Conservation (phyloP, 2,888 invertebrate species). For the Druceiella hillmani region DNA sequence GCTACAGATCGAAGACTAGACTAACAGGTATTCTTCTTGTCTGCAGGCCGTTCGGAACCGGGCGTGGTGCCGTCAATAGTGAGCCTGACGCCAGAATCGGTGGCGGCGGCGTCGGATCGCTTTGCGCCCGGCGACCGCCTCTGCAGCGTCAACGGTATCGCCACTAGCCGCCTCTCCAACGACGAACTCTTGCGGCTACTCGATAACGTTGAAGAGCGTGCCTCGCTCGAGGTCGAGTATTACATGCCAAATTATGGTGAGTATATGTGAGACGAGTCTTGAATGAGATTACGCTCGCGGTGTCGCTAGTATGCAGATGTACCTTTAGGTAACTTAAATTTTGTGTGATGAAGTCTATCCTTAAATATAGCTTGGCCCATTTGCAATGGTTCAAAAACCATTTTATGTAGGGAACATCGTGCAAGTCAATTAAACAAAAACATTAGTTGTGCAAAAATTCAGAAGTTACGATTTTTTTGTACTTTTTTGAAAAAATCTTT, state of each 20-base stretch:
- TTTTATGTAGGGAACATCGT: no score
- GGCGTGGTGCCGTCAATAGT: slow-evolving; percentile 62
- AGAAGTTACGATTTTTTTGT: no score
- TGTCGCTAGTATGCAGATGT: slow-evolving; percentile 1
- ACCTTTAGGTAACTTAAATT: not conserved
- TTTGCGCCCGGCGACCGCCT: slow-evolving; percentile 75
- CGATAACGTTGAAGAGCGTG: slow-evolving; percentile 67
- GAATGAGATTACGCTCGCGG: not conserved
- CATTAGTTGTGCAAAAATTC: no score
- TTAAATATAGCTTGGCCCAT: no score
- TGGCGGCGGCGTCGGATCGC: slow-evolving; percentile 69
- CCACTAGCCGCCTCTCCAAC: slow-evolving; percentile 67
- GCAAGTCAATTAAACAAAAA: no score
- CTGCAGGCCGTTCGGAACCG: slow-evolving; percentile 62
- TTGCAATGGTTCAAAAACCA: no score
- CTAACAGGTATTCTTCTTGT: no score
- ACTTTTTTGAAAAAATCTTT: no score
- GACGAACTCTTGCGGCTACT: slow-evolving; percentile 71
- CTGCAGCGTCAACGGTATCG: slow-evolving; percentile 76
- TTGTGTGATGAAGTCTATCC: no score
- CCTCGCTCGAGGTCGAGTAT: slow-evolving; percentile 79
- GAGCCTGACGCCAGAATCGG: slow-evolving; percentile 63
- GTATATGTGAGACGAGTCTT: slow-evolving; percentile 26
- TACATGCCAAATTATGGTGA: slow-evolving; percentile 76
- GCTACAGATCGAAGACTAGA: no score